Conservation (phyloP, 1,140 invertebrate genomes). For the Drosophila lacertosa region DNA sequence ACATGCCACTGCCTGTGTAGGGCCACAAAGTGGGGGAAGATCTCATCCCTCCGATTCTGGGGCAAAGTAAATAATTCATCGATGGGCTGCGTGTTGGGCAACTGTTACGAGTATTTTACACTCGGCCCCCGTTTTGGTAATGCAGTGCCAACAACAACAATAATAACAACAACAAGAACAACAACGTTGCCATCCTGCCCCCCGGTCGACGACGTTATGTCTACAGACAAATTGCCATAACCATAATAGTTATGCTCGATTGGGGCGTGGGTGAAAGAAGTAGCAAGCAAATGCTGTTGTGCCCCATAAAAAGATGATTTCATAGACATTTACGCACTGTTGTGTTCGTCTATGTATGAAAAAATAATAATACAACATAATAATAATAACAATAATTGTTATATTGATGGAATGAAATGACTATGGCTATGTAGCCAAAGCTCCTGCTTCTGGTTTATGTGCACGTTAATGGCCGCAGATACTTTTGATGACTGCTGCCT, state of each 20-base stretch:
- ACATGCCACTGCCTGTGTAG: constrained; percentile 51
- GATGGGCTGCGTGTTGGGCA: constrained; percentile 70
- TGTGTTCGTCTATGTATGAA: constrained; percentile 50
- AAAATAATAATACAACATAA: constrained; percentile 76
- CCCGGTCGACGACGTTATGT: constrained; percentile 63
- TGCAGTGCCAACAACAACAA: constrained; percentile 45
- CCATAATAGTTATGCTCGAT: constrained; percentile 68
- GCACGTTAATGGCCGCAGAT: constrained; percentile 46
- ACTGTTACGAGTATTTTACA: constrained; percentile 77
- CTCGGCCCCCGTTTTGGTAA: constrained; percentile 30
- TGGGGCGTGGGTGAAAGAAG: constrained; percentile 17
- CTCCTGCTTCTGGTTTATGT: constrained; percentile 54
- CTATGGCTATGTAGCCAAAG: constrained; percentile 33
- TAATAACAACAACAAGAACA: no score
- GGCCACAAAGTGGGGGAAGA: constrained; percentile 14
- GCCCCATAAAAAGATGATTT: constrained; percentile 80
- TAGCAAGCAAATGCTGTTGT: constrained; percentile 13
- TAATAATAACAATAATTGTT: constrained; percentile 81
- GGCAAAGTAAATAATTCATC: constrained; percentile 71
- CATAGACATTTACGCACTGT: constrained; percentile 73
- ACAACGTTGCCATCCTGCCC: constrained; percentile 23
- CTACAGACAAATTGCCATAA: constrained; percentile 82
- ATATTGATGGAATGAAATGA: constrained; percentile 67
- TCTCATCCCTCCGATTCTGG: neutral
- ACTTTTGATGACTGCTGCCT: constrained; percentile 34